Evolutionary conservation across 2,113 vertebrate genomes (phyloP).

Genomic region (Rhynchomys soricoides): DNA sequence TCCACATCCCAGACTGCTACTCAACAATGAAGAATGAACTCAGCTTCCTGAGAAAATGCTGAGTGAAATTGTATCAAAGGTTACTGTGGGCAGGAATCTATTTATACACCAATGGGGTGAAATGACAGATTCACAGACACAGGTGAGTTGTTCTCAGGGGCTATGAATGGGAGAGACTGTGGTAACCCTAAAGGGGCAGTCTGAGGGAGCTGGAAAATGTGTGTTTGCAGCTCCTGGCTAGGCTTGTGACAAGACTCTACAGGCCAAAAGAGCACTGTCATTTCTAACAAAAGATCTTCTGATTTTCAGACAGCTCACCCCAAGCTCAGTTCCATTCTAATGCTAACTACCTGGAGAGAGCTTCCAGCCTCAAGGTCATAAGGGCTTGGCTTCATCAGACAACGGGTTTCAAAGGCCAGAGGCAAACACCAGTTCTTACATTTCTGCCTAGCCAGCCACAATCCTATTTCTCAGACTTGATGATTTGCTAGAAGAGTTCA

Average conservation of each 20-base stretch:
- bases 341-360: not conserved
- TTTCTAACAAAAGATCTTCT: not conserved
- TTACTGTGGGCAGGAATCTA: accelerated
- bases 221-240: not conserved
- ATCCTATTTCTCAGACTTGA: not conserved
- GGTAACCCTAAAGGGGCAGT: not conserved
- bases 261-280: too few species aligned
- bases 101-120: not conserved
- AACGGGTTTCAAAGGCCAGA: not conserved
- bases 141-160: not conserved
- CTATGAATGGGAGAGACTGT: not conserved
- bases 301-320: too few species aligned
- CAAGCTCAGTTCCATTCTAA: not conserved
- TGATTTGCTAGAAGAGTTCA: not conserved
- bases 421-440: not conserved
- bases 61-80: not conserved
- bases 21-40: not conserved
- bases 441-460: not conserved
- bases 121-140: not conserved
- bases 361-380: not conserved
- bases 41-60: not conserved
- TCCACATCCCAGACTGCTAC: not conserved
- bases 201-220: not conserved
- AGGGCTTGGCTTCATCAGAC: not conserved
- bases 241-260: not conserved